Conservation (phyloP, 2,113 vertebrate species). For the Larimichthys polyactis region DNA sequence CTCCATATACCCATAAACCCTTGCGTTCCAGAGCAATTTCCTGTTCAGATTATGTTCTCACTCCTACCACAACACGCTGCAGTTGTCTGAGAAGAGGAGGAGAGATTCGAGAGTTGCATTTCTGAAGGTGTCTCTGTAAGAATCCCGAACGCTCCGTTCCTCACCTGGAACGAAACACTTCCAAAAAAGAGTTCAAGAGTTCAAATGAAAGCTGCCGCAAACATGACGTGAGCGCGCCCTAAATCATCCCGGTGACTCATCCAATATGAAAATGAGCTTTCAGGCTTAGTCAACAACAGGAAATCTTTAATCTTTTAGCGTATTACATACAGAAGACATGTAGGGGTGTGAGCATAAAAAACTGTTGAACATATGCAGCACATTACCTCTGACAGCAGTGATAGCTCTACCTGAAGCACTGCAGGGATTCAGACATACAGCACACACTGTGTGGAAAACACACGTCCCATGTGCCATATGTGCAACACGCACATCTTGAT, state of each 20-base stretch:
- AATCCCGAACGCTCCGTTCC: background rate
- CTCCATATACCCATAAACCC: conserved; percentile 75
- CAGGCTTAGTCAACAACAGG: conserved; percentile 14
- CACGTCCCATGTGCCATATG: conserved; percentile 41
- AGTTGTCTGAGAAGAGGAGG: conserved; percentile 36
- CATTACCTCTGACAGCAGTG: conserved; percentile 47
- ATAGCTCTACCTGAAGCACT: conserved; percentile 55
- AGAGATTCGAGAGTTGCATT: conserved; percentile 23
- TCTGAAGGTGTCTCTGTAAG: conserved; percentile 5
- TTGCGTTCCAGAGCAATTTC: conserved; percentile 76
- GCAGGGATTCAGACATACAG: conserved; percentile 31
- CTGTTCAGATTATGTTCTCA: conserved; percentile 75
- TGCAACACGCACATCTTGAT: conserved; percentile 54
- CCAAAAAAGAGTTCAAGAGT: conserved; percentile 13
- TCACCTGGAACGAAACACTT: conserved; percentile 32
- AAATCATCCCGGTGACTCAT: conserved; percentile 11
- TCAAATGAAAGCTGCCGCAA: conserved; percentile 3
- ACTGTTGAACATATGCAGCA: conserved; percentile 37
- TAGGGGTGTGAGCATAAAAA: conserved; percentile 10
- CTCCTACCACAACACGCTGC: conserved; percentile 61
- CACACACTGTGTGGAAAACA: conserved; percentile 21
- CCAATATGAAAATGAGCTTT: conserved; percentile 14
- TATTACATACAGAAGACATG: conserved; percentile 10
- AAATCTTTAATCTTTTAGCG: conserved; percentile 44
- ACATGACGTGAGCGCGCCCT: background rate